Evolutionary conservation across 1,140 invertebrate genomes (phyloP), one percentile per base, ranked within the genome.

Genomic region (Pemphigus obesinymphae): DNA sequence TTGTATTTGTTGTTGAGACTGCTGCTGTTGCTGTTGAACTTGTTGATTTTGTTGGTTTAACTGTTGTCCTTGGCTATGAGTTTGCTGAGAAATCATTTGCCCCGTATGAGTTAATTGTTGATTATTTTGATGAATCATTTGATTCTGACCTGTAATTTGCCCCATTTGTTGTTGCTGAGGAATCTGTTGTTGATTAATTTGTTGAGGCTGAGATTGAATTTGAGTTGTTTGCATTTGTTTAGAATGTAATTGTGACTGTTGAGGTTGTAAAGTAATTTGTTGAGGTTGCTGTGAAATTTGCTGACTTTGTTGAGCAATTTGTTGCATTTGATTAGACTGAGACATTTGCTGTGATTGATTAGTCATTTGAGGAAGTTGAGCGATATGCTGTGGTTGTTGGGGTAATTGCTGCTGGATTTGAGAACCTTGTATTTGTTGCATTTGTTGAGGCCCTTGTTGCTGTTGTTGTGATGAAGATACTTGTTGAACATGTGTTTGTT

Each of bases 61-160:
- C 82, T 87, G 87, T 84, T 89, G 88, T 70, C 87, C 85, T 73
- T 73, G 70, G 20, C 50, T 73, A 48, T 26, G 88, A 87, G 53
- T 86, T 85, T 84, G 50, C n/a, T 89, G 88, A 84, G 86, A 87
- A 72, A 88, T 87, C 85, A 89, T 86, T 85, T 88, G 88, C 82
- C 88, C 88, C 26, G 89, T 86, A 83, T 89, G 88, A 13, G 87
- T 85, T 82, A 88, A 88, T 72, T 82, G 55, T 55, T 61, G 68
- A 45, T n/a, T 78, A 80, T 76, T 88, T 88, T 23, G 86, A 84
- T 43, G 83, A 83, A 78, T 85, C 85, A 85, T 88, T 73, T 72
- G 63, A 72, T 61, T 70, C 34, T 82, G 82, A 70, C 48, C 84
- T 15, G 76, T 37, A 20, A 58, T 63, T 70, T 83, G 84, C 15